phyloP scores from a whole-genome alignment of 2,888 invertebrate genomes.

The Eubasilissa splendida region DNA sequence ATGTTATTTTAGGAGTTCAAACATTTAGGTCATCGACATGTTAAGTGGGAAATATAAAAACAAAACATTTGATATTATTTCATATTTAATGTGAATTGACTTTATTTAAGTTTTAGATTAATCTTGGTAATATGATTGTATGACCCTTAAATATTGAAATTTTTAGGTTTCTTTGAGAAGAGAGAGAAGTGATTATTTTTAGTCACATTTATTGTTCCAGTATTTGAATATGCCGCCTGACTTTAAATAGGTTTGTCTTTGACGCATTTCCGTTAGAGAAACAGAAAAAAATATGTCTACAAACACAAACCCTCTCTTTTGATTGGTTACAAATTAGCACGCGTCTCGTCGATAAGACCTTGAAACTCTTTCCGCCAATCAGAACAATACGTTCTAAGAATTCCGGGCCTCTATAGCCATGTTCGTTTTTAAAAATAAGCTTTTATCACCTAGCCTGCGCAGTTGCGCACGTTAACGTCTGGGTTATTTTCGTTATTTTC shows the following conservation, averaged over 20 bases:
- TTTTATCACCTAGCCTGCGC: constrained; percentile 65
- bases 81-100: background rate
- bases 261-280: constrained; percentile 43
- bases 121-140: background rate
- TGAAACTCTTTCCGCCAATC: constrained; percentile 64
- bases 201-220: constrained; percentile 1
- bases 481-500: constrained; percentile 60
- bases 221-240: constrained; percentile 25
- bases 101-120: background rate
- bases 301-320: constrained; percentile 22
- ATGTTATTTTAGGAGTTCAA: too few species aligned
- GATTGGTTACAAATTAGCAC: constrained; percentile 47
- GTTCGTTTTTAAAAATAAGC: constrained; percentile 49
- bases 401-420: constrained; percentile 58
- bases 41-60: too few species aligned
- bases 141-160: background rate
- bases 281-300: constrained; percentile 10
- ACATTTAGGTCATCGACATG: too few species aligned
- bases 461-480: constrained; percentile 70
- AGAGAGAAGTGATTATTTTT: too few species aligned
- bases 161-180: too few species aligned
- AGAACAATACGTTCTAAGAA: constrained; percentile 57
- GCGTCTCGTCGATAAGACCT: constrained; percentile 51
- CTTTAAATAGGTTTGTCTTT: background rate
- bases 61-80: background rate